phyloP scores from a whole-genome alignment of 1,140 invertebrate species.

The Caenorhabditis inopinata region DNA sequence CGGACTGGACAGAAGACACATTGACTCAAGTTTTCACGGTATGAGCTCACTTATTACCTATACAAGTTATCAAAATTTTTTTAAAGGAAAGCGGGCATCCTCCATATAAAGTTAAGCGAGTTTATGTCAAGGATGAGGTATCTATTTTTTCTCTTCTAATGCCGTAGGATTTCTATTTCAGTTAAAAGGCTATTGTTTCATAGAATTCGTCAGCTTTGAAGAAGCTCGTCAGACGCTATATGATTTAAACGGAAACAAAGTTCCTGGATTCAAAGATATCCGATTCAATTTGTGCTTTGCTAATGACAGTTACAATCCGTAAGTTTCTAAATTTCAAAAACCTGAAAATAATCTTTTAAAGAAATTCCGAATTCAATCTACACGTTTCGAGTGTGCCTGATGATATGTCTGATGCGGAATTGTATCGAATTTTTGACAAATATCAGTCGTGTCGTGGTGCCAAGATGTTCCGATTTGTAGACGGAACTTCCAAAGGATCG shows the following conservation, averaged over 20 bases:
- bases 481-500: slow-evolving; percentile 54
- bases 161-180: slow-evolving; percentile 39
- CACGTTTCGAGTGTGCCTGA: background rate
- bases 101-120: background rate
- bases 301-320: slow-evolving; percentile 54
- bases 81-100: background rate
- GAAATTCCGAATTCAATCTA: slow-evolving; percentile 58
- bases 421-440: slow-evolving; percentile 36
- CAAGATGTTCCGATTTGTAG: slow-evolving; percentile 60
- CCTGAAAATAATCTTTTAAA: slow-evolving; percentile 30
- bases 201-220: slow-evolving; percentile 55
- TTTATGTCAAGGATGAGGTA: slow-evolving; percentile 23
- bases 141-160: background rate
- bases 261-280: slow-evolving; percentile 51
- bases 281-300: slow-evolving; percentile 63
- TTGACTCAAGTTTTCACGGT: slow-evolving; percentile 52
- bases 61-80: background rate
- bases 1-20: slow-evolving; percentile 57
- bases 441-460: slow-evolving; percentile 60
- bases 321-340: background rate
- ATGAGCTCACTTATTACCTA: slow-evolving; percentile 25
- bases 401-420: background rate
- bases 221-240: slow-evolving; percentile 55
- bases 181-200: slow-evolving; percentile 56
- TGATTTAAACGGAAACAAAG: slow-evolving; percentile 52